Evolutionary conservation across 2,888 invertebrate species (phyloP).

Genomic region (Odontocolon sp.): DNA sequence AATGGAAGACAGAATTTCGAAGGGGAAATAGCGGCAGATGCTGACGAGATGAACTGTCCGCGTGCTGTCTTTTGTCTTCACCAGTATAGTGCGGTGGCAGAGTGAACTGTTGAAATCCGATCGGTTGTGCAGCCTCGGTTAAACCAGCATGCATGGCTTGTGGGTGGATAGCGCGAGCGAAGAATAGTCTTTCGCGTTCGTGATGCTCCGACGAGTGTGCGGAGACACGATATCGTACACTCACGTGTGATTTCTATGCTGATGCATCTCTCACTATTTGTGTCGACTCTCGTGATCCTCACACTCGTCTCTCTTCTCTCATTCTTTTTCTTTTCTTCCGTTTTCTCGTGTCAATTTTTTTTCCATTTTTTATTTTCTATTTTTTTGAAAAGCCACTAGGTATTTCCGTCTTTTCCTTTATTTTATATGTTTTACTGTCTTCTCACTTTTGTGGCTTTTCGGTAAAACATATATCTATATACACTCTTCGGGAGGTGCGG

Average conservation of each 20-base stretch:
- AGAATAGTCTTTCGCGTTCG: background rate
- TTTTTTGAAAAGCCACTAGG: background rate
- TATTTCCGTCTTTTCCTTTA: background rate
- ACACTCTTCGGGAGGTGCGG: background rate
- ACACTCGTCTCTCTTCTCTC: slow-evolving; percentile 32
- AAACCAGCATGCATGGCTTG: slow-evolving; percentile 3
- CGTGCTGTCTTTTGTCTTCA: slow-evolving; percentile 59
- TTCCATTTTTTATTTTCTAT: background rate
- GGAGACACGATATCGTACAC: slow-evolving; percentile 1
- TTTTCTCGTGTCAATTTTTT: background rate
- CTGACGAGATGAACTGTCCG: slow-evolving; percentile 53
- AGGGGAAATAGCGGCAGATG: slow-evolving; percentile 51
- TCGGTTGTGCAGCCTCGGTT: slow-evolving; percentile 49
- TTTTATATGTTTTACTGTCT: background rate
- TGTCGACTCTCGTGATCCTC: slow-evolving; percentile 26
- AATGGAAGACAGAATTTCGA: slow-evolving; percentile 49
- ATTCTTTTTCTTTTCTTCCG: background rate
- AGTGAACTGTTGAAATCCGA: slow-evolving; percentile 60
- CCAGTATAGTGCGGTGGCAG: slow-evolving; percentile 27
- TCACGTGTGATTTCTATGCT: slow-evolving; percentile 23
- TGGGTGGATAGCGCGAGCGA: slow-evolving; percentile 21
- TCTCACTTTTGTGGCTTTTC: background rate
- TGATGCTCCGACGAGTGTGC: background rate
- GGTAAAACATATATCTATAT: background rate
- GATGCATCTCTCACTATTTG: slow-evolving; percentile 61